These are phyloP conservation scores for Ophiodon elongatus DNA, from an alignment of 2,113 vertebrate genomes.

Conservation along the genomic window DNA sequence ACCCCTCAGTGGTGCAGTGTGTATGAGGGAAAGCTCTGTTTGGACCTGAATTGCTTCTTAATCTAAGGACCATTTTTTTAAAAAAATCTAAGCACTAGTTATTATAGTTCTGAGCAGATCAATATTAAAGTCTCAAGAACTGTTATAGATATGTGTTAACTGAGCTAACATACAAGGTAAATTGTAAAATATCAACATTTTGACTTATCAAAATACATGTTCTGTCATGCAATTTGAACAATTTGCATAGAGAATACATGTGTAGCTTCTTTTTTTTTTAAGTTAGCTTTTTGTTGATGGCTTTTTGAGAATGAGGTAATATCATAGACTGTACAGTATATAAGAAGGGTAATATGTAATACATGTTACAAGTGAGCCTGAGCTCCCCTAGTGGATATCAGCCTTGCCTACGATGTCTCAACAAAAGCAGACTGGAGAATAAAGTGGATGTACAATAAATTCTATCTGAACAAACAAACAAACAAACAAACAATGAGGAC, in stretches of 20 bases:
- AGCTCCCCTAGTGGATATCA: background rate
- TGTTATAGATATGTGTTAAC: background rate
- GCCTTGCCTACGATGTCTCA: background rate
- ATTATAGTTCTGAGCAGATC: background rate
- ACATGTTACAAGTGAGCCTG: background rate
- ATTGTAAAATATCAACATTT: background rate
- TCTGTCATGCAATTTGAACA: background rate
- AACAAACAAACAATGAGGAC: constrained; percentile 14
- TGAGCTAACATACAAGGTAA: background rate
- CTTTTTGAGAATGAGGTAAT: background rate
- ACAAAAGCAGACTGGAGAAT: background rate
- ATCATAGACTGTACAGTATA: background rate
- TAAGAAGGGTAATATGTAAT: background rate
- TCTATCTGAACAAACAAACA: constrained; percentile 20
- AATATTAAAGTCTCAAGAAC: background rate
- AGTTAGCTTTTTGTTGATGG: background rate
- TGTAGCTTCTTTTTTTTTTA: background rate
- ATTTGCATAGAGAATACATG: background rate
- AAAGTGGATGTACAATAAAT: background rate
- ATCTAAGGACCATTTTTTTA: background rate
- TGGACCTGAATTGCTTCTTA: background rate
- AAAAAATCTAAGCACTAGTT: background rate
- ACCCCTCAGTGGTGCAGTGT: background rate
- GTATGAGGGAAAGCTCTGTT: background rate
- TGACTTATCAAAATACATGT: background rate